Percentiles rank a stretch among this genome's conserved stretches.
Conservation (phyloP, 2,797 vertebrate species). For the Chrysocyon brachyurus region DNA sequence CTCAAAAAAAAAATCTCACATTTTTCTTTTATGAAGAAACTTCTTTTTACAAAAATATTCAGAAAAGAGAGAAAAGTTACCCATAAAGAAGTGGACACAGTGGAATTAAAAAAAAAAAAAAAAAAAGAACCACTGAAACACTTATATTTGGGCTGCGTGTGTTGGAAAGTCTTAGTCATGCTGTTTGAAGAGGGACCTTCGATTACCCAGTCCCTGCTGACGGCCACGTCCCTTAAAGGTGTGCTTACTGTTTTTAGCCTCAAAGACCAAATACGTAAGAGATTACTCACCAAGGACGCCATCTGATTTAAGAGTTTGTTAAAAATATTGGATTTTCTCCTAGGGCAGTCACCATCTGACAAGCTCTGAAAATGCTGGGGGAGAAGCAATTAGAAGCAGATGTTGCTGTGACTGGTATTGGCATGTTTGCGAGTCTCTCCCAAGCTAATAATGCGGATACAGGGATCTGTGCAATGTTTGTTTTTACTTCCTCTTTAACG, state of each 20-base stretch:
- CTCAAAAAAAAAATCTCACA: background rate
- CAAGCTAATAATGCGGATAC: constrained; percentile 46
- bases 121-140: background rate
- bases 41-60: background rate
- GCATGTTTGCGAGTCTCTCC: constrained; percentile 58
- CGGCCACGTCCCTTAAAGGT: background rate
- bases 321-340: constrained; percentile 77
- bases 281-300: constrained; percentile 64
- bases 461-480: constrained; percentile 1
- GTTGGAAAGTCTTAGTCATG: background rate
- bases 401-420: constrained; percentile 63
- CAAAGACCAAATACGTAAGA: constrained; percentile 58
- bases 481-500: constrained; percentile 46
- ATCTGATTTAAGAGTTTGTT: constrained; percentile 68
- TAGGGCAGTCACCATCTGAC: constrained; percentile 63
- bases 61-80: constrained; percentile 45
- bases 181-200: background rate
- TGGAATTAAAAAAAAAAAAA: background rate
- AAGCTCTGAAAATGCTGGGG: constrained; percentile 8
- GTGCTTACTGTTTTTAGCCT: constrained; percentile 45
- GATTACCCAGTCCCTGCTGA: background rate
- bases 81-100: background rate
- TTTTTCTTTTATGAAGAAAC: constrained; percentile 44
- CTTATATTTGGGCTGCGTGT: background rate
- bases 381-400: constrained; percentile 66